phyloP scores from a whole-genome alignment of 1,140 invertebrate genomes.

The Pantala flavescens region DNA sequence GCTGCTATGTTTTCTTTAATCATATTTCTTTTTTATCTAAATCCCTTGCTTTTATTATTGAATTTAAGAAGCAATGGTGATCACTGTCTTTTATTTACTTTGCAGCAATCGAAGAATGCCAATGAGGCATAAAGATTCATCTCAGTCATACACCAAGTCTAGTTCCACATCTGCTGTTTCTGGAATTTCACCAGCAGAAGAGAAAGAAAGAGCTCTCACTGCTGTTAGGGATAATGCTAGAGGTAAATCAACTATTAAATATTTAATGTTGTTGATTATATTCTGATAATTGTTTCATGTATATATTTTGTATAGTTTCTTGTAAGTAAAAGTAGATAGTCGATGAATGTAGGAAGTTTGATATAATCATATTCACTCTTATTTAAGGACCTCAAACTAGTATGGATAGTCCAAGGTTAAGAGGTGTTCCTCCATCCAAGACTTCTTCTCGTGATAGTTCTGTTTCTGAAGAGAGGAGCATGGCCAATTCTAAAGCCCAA shows the following conservation, averaged over 20 bases:
- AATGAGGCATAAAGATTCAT: conserved; percentile 4
- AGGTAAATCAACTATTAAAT: too few relatives aligned
- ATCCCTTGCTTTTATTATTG: too few relatives aligned
- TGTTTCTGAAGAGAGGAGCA: conserved; percentile 5
- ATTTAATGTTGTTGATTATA: too few relatives aligned
- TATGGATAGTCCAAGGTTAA: not conserved
- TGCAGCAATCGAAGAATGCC: not conserved
- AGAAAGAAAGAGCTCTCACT: not conserved
- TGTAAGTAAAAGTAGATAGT: too few relatives aligned
- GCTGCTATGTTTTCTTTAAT: too few relatives aligned
- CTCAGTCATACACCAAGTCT: not conserved
- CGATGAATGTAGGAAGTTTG: too few relatives aligned
- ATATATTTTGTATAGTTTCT: too few relatives aligned
- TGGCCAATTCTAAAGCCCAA: not conserved
- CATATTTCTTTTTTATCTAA: too few relatives aligned
- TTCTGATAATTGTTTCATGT: too few relatives aligned
- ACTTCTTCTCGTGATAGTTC: conserved; percentile 19
- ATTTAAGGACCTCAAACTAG: not conserved
- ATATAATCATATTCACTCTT: too few relatives aligned
- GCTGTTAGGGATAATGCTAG: conserved; percentile 7
- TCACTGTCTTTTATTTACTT: too few relatives aligned
- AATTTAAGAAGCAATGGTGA: too few relatives aligned
- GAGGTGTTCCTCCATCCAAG: conserved; percentile 1
- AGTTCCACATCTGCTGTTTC: not conserved
- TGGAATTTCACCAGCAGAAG: not conserved